These are phyloP conservation scores for Serranus cabrilla DNA, from an alignment of 2,797 vertebrate species.

Conservation along the genomic window DNA sequence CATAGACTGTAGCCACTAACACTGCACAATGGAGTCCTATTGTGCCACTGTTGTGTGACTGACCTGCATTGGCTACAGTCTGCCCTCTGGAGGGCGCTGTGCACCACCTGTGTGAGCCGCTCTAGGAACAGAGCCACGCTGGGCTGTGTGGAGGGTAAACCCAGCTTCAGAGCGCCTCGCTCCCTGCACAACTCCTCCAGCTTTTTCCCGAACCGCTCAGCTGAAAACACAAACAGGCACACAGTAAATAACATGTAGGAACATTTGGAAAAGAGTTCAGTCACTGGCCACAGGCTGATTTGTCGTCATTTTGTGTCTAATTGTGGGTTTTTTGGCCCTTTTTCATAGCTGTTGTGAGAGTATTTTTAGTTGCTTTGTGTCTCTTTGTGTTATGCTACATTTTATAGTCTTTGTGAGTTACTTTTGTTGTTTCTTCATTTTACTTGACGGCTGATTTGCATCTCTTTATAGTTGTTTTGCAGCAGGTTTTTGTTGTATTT, in stretches of 20 bases:
- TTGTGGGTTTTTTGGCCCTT: too few species aligned
- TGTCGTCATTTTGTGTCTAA: too few species aligned
- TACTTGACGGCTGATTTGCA: too few species aligned
- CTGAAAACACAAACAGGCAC: conserved; percentile 74
- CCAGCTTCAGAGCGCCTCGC: conserved; percentile 82
- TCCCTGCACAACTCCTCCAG: conserved; percentile 90
- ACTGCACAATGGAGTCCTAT: neutral
- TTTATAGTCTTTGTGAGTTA: too few species aligned
- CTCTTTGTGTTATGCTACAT: too few species aligned
- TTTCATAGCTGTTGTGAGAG: too few species aligned
- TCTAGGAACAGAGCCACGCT: conserved; percentile 86
- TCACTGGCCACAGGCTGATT: too few species aligned
- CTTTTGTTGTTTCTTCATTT: too few species aligned
- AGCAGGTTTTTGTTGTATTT: too few species aligned
- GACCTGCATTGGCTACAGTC: conserved; percentile 71
- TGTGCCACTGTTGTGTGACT: conserved; percentile 19
- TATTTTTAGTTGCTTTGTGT: too few species aligned
- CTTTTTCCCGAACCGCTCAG: conserved; percentile 87
- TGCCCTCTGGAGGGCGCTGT: conserved; percentile 78
- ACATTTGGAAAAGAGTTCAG: neutral
- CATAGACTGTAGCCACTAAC: neutral
- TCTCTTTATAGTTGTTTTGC: too few species aligned
- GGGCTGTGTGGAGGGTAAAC: conserved; percentile 90
- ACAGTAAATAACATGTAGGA: neutral
- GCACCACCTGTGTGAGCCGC: conserved; percentile 81